phyloP scores from a whole-genome alignment of 1,140 invertebrate genomes.

The Cyclargus thomasi region DNA sequence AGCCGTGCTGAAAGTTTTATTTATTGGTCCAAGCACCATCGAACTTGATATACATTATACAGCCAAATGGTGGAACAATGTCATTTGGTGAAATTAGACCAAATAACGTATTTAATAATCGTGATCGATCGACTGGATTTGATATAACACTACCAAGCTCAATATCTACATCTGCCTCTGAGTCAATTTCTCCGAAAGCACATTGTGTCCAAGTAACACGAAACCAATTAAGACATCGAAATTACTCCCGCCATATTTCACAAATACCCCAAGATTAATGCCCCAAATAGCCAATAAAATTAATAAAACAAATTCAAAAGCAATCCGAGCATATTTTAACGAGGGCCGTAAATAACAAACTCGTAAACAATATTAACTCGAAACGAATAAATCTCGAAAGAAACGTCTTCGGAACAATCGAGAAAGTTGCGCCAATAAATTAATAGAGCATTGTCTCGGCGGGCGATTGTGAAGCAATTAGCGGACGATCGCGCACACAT shows the following conservation, averaged over 20 bases:
- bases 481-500: not conserved
- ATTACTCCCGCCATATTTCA: not conserved
- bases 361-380: not conserved
- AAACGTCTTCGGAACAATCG: slow-evolving; percentile 16
- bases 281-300: not conserved
- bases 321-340: slow-evolving; percentile 6
- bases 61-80: too few species aligned
- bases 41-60: too few species aligned
- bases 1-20: too few species aligned
- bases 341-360: not conserved
- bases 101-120: too few species aligned
- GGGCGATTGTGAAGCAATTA: slow-evolving; percentile 33
- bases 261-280: not conserved
- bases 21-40: too few species aligned
- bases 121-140: too few species aligned
- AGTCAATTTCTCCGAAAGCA: too few species aligned
- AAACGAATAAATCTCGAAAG: slow-evolving; percentile 13
- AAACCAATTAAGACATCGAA: not conserved
- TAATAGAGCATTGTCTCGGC: slow-evolving; percentile 28
- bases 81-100: too few species aligned
- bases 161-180: too few species aligned
- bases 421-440: slow-evolving; percentile 20
- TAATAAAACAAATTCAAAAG: not conserved
- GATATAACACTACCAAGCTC: too few species aligned
- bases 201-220: not conserved